Percentiles rank a stretch among this genome's conserved stretches.
Evolutionary conservation across 2,888 invertebrate genomes (phyloP).

Genomic region (Campoplex nolae): DNA sequence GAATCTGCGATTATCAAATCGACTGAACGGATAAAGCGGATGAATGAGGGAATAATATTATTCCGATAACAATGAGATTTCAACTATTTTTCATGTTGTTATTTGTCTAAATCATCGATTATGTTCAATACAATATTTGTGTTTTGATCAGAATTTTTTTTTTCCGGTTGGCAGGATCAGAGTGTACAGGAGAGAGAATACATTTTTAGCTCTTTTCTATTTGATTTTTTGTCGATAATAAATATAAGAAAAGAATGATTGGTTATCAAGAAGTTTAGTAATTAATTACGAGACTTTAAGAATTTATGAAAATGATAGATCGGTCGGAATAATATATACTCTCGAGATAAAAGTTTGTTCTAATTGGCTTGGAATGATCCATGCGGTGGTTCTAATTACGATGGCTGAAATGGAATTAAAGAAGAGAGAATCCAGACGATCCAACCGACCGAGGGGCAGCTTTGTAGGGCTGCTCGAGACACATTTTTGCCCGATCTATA

Average conservation of each 20-base stretch:
- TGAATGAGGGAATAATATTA: no score
- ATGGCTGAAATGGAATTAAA: conserved; percentile 7
- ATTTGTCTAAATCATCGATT: no score
- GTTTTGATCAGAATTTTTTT: no score
- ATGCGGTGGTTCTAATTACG: neutral
- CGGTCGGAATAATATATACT: neutral
- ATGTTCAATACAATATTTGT: no score
- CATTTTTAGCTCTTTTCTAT: neutral
- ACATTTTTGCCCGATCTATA: conserved; percentile 5
- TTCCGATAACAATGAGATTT: no score
- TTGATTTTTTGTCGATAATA: neutral
- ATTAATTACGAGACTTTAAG: neutral
- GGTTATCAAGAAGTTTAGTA: neutral
- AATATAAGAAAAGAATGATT: neutral
- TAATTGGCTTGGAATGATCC: neutral
- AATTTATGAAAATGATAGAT: neutral
- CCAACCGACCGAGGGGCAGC: conserved; percentile 29
- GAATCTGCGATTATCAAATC: no score
- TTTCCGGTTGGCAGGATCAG: no score
- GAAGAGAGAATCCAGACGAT: conserved; percentile 49
- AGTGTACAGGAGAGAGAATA: no score
- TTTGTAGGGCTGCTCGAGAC: conserved; percentile 63
- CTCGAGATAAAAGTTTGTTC: neutral
- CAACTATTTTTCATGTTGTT: no score
- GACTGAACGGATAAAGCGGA: no score